Percentiles rank a stretch among this genome's conserved stretches.
These are phyloP conservation scores for Pammene fasciana DNA, from an alignment of 2,888 invertebrate genomes.

Conservation along the genomic window DNA sequence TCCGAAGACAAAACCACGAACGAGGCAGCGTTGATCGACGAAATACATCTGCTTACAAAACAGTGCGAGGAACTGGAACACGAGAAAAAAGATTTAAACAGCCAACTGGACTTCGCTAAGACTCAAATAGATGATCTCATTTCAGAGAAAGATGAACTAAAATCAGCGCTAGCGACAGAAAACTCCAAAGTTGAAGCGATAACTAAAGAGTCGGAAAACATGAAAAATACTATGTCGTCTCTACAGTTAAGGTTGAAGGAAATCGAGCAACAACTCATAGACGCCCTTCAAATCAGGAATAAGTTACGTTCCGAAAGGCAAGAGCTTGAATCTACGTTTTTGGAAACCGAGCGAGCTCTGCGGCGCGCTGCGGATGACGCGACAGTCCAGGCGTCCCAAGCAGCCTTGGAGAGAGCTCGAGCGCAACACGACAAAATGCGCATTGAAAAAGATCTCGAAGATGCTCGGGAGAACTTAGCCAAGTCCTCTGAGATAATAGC, in stretches of 20 bases:
- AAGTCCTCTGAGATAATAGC: constrained; percentile 64
- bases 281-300: constrained; percentile 59
- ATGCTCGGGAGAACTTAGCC: constrained; percentile 77
- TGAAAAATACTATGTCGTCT: constrained; percentile 55
- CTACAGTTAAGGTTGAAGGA: constrained; percentile 65
- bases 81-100: constrained; percentile 74
- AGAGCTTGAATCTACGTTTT: constrained; percentile 69
- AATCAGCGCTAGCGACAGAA: constrained; percentile 57
- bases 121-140: constrained; percentile 64
- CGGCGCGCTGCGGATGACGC: constrained; percentile 88
- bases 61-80: constrained; percentile 63
- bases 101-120: constrained; percentile 64
- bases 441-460: constrained; percentile 85
- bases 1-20: constrained; percentile 78
- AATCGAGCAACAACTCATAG: constrained; percentile 62
- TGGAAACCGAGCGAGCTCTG: constrained; percentile 82
- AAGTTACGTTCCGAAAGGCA: constrained; percentile 68
- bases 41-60: constrained; percentile 71
- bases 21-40: constrained; percentile 82
- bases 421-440: constrained; percentile 87
- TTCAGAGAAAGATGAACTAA: constrained; percentile 62
- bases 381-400: constrained; percentile 88
- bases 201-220: constrained; percentile 58
- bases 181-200: constrained; percentile 57
- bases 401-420: constrained; percentile 88